These are phyloP conservation scores for Meiosimyza platycephala DNA, from an alignment of 2,888 invertebrate genomes.

Conservation along the genomic window DNA sequence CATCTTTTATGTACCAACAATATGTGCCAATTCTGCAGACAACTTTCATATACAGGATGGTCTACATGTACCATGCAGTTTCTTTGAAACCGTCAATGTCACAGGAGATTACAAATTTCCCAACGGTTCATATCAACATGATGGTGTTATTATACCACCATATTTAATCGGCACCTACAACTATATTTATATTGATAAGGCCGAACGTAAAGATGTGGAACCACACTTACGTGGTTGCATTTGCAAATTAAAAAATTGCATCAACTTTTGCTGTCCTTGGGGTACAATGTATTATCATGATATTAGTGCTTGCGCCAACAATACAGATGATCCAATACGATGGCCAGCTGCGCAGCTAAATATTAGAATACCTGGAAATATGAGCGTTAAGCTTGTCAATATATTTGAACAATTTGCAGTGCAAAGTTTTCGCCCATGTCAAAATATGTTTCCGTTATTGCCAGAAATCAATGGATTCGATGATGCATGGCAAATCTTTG, in stretches of 20 bases:
- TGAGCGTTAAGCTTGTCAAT: slow-evolving; percentile 46
- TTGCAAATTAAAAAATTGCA: slow-evolving; percentile 62
- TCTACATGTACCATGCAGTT: slow-evolving; percentile 59
- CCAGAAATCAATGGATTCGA: slow-evolving; percentile 48
- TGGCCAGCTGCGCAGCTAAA: slow-evolving; percentile 57
- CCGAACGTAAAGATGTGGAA: slow-evolving; percentile 51
- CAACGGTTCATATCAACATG: slow-evolving; percentile 61
- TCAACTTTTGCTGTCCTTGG: slow-evolving; percentile 64
- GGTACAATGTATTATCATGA: slow-evolving; percentile 49
- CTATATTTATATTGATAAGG: slow-evolving; percentile 55
- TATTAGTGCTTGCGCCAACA: slow-evolving; percentile 45
- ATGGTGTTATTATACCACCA: slow-evolving; percentile 58
- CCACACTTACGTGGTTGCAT: slow-evolving; percentile 63
- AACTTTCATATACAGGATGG: slow-evolving; percentile 51
- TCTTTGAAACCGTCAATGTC: slow-evolving; percentile 62
- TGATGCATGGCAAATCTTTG: slow-evolving; percentile 54
- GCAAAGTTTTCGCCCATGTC: slow-evolving; percentile 43
- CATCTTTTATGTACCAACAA: slow-evolving; percentile 39
- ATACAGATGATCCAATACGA: slow-evolving; percentile 42
- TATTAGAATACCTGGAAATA: slow-evolving; percentile 50
- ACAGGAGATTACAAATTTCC: slow-evolving; percentile 53
- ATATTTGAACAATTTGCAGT: slow-evolving; percentile 46
- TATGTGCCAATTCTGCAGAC: slow-evolving; percentile 36
- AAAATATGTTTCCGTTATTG: slow-evolving; percentile 55
- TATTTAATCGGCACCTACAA: slow-evolving; percentile 57